Evolutionary conservation across 1,140 invertebrate species (phyloP).

Genomic region (Drosophila miranda): DNA sequence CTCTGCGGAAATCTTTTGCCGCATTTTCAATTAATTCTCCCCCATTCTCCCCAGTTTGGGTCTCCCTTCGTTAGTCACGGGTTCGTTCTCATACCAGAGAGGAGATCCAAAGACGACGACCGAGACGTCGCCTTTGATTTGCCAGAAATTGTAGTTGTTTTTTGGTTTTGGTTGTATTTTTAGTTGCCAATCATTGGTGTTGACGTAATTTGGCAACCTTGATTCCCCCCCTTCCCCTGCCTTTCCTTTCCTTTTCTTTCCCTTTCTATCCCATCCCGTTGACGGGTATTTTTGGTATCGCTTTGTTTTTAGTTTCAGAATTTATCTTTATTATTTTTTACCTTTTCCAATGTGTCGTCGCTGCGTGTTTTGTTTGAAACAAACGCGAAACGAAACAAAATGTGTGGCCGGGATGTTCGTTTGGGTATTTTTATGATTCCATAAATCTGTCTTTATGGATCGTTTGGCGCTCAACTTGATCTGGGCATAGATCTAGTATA

Average conservation of each 20-base stretch:
- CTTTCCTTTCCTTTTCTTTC: neutral
- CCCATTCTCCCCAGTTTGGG: constrained; percentile 32
- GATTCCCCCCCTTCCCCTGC: constrained; percentile 57
- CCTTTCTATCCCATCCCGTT: constrained; percentile 9
- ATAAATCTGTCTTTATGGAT: constrained; percentile 68
- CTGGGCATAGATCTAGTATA: constrained; percentile 17
- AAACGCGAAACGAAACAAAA: constrained; percentile 41
- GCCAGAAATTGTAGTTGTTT: constrained; percentile 37
- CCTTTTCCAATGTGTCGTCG: constrained; percentile 75
- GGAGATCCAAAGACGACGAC: constrained; percentile 34
- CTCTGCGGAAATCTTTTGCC: constrained; percentile 63
- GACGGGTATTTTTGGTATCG: constrained; percentile 12
- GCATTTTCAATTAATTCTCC: constrained; percentile 66
- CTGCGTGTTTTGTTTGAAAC: constrained; percentile 58
- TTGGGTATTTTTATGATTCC: constrained; percentile 62
- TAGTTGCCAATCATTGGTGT: constrained; percentile 69
- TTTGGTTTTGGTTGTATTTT: constrained; percentile 52
- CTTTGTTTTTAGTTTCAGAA: constrained; percentile 52
- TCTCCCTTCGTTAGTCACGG: constrained; percentile 22
- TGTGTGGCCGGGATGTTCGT: constrained; percentile 34
- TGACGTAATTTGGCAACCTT: constrained; percentile 80
- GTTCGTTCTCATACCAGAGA: neutral
- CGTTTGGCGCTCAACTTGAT: constrained; percentile 47
- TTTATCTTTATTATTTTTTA: constrained; percentile 80
- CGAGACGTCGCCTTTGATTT: constrained; percentile 75